phyloP scores from a whole-genome alignment of 2,888 invertebrate genomes.

The Blera fallax region DNA sequence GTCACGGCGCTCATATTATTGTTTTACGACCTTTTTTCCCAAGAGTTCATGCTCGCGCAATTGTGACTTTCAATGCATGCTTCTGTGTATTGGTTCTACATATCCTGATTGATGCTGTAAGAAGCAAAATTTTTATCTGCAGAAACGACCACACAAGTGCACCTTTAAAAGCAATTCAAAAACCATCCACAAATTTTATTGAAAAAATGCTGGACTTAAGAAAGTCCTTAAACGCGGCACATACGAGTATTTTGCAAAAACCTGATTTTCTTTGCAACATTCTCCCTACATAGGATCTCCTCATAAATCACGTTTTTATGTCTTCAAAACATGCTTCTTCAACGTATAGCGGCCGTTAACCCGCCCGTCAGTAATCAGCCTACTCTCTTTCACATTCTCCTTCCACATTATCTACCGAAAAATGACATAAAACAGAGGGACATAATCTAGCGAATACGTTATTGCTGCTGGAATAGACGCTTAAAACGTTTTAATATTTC shows the following conservation, averaged over 20 bases:
- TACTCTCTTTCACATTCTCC: not conserved
- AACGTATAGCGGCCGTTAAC: conserved; percentile 40
- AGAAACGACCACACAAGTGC: no score
- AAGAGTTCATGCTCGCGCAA: no score
- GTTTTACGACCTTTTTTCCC: no score
- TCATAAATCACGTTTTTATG: conserved; percentile 45
- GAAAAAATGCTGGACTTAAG: not conserved
- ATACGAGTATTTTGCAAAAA: not conserved
- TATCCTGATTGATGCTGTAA: no score
- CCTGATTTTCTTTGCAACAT: not conserved
- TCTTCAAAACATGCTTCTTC: conserved; percentile 37
- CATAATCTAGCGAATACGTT: conserved; percentile 23
- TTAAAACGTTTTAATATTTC: conserved; percentile 34
- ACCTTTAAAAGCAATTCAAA: not conserved
- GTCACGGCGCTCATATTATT: no score
- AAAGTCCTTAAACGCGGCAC: not conserved
- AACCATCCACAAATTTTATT: not conserved
- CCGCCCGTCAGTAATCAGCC: conserved; percentile 28
- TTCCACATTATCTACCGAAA: conserved; percentile 22
- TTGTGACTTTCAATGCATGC: no score
- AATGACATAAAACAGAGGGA: conserved; percentile 43
- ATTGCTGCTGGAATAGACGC: conserved; percentile 12
- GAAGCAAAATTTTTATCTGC: no score
- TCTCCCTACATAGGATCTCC: not conserved
- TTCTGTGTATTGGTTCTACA: no score